Evolutionary conservation across 2,888 invertebrate species (phyloP), one percentile per base, ranked within the genome.

Genomic region (Drosophila neotestacea): DNA sequence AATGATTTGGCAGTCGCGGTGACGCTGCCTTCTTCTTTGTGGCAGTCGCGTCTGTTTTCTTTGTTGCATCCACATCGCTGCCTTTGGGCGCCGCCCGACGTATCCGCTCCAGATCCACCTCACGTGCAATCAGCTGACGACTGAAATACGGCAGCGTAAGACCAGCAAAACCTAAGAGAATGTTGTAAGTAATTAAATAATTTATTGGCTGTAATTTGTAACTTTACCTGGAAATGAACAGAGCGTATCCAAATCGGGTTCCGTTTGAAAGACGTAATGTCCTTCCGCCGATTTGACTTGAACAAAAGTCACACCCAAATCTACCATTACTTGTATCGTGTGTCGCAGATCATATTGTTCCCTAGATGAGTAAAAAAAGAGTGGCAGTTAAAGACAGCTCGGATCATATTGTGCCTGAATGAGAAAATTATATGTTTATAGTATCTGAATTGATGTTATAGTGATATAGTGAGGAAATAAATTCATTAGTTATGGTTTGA

Each of bases 301-400:
- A 0, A 95, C 93, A 92, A 97, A 98, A 60, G 95, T 95, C 73
- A 99, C 93, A 69, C 97, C 98, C 92, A 97, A 97, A 90, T 97
- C 96, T 52, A 98, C 95, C 97, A 99, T 97, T 0, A 96, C 94
- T 76, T 95, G 94, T 10, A 98, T 96, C 32, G 97, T 95, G 30
- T 95, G 93, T 0, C 93, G 91, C 34, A 99, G 91, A 44, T 95
- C 95, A 11, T 93, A 67, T 91, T 91, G 90, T 89, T 94, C 93
- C 61, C 93, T 83, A 11, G 4, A n/a, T 10, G 6, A 27, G 6
- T 1, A 13, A n/a, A 32, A 11, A 42, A 44, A 1, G n/a, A 9
- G 0, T 9, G 10, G 5, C 0, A 30, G 30, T 30, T 30, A 30
- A 30, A 7, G 30, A 30, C 6, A 30, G 30, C 30, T 30, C 1